These are phyloP conservation scores for Colletes gigas DNA, from an alignment of 1,140 invertebrate species.

Conservation along the genomic window DNA sequence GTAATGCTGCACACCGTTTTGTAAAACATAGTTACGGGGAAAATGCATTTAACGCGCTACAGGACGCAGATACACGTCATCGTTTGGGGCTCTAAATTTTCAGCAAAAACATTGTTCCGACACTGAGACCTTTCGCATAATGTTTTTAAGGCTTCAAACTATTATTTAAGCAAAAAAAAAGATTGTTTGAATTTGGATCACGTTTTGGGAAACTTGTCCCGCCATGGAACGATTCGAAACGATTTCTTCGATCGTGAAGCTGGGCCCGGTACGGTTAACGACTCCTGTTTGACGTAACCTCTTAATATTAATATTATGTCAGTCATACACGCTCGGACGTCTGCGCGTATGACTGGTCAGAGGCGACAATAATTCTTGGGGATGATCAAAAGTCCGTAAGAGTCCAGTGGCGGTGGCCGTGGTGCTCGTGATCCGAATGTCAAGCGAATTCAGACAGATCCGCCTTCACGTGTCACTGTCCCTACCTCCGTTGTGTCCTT, in stretches of 20 bases:
- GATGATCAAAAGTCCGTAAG: constrained; percentile 71
- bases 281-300: constrained; percentile 57
- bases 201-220: too few relatives aligned
- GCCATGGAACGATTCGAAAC: not conserved
- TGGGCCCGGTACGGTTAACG: constrained; percentile 27
- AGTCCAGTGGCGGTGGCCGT: constrained; percentile 62
- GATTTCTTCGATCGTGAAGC: not conserved
- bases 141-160: too few relatives aligned
- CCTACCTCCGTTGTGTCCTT: constrained; percentile 2
- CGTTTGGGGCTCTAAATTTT: too few relatives aligned
- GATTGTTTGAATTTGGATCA: too few relatives aligned
- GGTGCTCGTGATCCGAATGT: constrained; percentile 61
- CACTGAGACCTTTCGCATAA: too few relatives aligned
- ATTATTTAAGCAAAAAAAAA: too few relatives aligned
- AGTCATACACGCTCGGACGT: constrained; percentile 39
- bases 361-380: constrained; percentile 70
- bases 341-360: constrained; percentile 56
- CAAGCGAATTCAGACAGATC: constrained; percentile 53
- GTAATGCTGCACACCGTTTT: too few relatives aligned
- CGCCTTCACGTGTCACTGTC: constrained; percentile 52
- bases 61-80: too few relatives aligned
- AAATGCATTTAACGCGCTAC: too few relatives aligned
- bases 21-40: too few relatives aligned
- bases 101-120: too few relatives aligned
- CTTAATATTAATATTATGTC: constrained; percentile 69